These are phyloP conservation scores for Misgurnus mizolepis DNA, from an alignment of 2,113 vertebrate genomes.

Conservation along the genomic window DNA sequence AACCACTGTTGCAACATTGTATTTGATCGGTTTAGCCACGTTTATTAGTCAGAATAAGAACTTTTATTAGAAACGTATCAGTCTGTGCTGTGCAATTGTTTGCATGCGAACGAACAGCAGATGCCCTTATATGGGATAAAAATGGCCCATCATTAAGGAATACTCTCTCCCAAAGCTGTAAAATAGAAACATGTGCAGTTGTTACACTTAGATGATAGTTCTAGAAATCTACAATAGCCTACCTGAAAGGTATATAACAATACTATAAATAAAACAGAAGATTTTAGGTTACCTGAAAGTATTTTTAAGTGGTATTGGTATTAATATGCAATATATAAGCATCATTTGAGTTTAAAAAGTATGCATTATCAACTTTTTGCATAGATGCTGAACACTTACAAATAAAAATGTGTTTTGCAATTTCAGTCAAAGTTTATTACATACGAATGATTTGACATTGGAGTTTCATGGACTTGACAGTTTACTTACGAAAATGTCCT, in stretches of 20 bases:
- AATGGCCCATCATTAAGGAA: slow-evolving; percentile 4
- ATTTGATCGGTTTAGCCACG: too few species aligned
- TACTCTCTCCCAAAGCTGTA: not conserved
- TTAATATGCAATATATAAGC: not conserved
- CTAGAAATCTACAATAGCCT: not conserved
- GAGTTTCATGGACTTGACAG: not conserved
- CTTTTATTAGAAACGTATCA: not conserved
- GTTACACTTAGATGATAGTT: not conserved
- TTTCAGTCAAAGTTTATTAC: too few species aligned
- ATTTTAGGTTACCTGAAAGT: too few species aligned
- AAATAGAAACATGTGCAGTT: not conserved
- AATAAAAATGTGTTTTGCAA: too few species aligned
- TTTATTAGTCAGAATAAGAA: not conserved
- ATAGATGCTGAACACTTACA: too few species aligned
- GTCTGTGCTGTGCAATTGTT: slow-evolving; percentile 30
- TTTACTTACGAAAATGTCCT: not conserved
- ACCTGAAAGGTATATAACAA: too few species aligned
- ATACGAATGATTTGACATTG: too few species aligned
- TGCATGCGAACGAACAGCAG: not conserved
- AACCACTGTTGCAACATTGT: too few species aligned
- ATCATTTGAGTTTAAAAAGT: too few species aligned
- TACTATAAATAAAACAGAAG: too few species aligned
- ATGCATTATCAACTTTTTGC: too few species aligned
- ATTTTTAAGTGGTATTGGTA: not conserved
- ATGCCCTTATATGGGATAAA: slow-evolving; percentile 64